Evolutionary conservation across 2,888 invertebrate genomes (phyloP).

Genomic region (Nemurella pictetii): DNA sequence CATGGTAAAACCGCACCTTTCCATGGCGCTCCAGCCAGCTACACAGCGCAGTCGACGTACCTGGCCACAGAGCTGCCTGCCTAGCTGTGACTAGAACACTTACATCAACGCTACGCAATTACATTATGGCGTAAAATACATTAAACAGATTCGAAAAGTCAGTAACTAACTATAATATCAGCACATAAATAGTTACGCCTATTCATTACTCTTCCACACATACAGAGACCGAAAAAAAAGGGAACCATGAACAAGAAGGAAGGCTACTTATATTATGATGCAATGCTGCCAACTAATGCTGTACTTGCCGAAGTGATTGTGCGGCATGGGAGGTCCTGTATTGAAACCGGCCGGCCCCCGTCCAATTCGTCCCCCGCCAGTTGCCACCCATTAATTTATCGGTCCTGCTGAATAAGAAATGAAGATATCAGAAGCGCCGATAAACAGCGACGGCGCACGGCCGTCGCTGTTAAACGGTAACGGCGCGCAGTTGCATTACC

Average conservation of each 20-base stretch:
- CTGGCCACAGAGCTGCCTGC: no score
- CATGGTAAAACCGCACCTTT: constrained; percentile 44
- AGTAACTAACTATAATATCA: neutral
- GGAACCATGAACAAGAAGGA: neutral
- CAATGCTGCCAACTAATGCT: neutral
- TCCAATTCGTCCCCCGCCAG: neutral
- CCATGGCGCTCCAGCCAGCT: neutral
- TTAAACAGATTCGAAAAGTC: neutral
- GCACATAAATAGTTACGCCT: neutral
- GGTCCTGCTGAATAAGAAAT: neutral
- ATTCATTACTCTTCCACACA: neutral
- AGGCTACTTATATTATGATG: neutral
- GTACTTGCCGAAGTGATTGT: neutral
- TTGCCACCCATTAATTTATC: neutral
- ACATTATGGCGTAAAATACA: neutral
- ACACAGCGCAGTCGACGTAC: neutral
- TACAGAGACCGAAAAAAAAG: neutral
- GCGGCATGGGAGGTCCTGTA: neutral
- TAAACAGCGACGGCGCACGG: neutral
- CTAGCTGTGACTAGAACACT: no score
- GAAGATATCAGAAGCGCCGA: neutral
- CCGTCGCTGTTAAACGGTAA: neutral
- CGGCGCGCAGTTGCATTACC: neutral
- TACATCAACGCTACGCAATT: neutral
- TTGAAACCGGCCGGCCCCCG: neutral